Base-by-base conservation (phyloP, 2,888 invertebrate species). In the Hedychridium roseum region DNA sequence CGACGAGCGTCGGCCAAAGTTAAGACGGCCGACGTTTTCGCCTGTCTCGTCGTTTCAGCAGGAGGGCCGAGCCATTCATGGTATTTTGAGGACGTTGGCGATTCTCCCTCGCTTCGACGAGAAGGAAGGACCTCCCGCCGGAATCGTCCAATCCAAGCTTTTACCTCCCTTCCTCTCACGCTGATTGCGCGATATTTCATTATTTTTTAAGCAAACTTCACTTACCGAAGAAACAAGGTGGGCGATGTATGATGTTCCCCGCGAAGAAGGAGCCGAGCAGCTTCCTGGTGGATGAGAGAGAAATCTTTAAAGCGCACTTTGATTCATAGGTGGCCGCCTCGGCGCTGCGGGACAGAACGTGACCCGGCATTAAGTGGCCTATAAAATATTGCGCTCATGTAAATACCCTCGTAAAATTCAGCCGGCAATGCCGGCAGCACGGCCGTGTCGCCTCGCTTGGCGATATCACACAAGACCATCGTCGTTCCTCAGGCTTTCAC, bases 311-410 rank as follows among this genome's bases (percentile, higher is more conserved):
- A 74, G 69, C 64, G 66, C 56, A 68, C 68, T 70, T 73, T 72
- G 74, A 74, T 74, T 74, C 74, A 69, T 70, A 70, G 66, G 64
- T 70, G 65, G 60, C 61, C 62, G 52, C 54, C 57, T 48, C 38
- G 52, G 45, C 41, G 39, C 42, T 40, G 57, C 60, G 63, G 60
- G 68, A 67, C 64, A 60, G 65, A 71, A 76, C 76, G 76, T 76
- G 76, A 76, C 73, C 71, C 60, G 57, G 76, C 76, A 76, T 76
- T 75, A 76, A 76, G 74, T 72, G 73, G 63, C 60, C 69, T 65
- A 71, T 76, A 74, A 76, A 76, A 74, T 76, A 76, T 74, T 70
- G 71, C 68, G 66, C 69, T 65, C 73, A 71, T 74, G 74, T 75
- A 76, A 76, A 76, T 76, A 74, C 67, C 63, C 60, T 71, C 73